These are phyloP conservation scores for Acridotheres tristis DNA, from an alignment of 2,797 vertebrate genomes.

Conservation along the genomic window DNA sequence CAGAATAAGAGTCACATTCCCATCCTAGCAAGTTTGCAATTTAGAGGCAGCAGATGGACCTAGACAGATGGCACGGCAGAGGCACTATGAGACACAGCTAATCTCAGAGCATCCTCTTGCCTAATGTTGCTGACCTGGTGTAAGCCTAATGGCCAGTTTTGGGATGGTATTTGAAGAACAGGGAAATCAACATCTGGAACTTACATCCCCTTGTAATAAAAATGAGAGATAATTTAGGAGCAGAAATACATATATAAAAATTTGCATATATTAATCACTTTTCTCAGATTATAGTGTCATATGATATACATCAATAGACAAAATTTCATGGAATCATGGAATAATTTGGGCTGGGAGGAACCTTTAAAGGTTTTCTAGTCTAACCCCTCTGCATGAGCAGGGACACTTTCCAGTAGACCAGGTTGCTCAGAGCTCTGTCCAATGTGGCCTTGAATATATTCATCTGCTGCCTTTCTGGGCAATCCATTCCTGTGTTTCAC, in stretches of 20 bases:
- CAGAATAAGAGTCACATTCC: background rate
- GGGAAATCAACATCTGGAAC: background rate
- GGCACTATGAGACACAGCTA: background rate
- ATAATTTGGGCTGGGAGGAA: background rate
- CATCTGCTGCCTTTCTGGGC: background rate
- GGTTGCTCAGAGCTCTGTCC: background rate
- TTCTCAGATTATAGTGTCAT: background rate
- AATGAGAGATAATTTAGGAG: background rate
- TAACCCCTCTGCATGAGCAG: background rate
- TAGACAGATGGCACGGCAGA: background rate
- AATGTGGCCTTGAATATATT: accelerated
- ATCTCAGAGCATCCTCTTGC: background rate
- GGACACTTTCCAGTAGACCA: background rate
- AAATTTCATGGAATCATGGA: background rate
- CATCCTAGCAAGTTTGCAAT: background rate
- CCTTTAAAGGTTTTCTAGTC: too few relatives aligned
- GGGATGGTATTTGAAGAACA: background rate
- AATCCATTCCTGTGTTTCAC: background rate
- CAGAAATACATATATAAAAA: background rate
- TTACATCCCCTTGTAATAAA: background rate
- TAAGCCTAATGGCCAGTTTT: background rate
- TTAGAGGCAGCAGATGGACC: background rate
- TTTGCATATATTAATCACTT: background rate
- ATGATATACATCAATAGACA: background rate
- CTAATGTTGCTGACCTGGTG: background rate